Conservation (phyloP, 2,113 vertebrate genomes). For the Petromus typicus region DNA sequence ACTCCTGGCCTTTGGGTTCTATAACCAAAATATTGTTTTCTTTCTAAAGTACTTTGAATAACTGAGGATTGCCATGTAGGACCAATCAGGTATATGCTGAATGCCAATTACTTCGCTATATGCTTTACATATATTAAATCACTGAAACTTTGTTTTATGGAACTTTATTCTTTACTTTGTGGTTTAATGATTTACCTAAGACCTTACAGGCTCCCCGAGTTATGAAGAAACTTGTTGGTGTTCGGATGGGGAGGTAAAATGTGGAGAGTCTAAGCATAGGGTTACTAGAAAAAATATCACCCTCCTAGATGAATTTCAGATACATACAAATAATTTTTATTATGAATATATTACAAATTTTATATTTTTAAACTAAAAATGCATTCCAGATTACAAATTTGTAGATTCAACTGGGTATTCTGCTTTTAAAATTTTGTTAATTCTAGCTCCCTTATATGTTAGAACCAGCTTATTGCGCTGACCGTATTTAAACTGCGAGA, state of each 20-base stretch:
- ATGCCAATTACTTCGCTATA: not conserved
- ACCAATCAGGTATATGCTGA: not conserved
- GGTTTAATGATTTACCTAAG: not conserved
- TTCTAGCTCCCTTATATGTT: not conserved
- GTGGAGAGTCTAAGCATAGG: not conserved
- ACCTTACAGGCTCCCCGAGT: not conserved
- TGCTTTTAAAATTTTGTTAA: conserved; percentile 25
- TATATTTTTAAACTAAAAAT: not conserved
- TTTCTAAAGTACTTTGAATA: conserved; percentile 8
- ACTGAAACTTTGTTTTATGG: not conserved
- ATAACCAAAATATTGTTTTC: not conserved
- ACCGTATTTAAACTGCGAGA: not conserved
- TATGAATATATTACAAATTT: not conserved
- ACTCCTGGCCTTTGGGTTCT: not conserved
- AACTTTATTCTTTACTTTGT: not conserved
- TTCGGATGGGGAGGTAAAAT: conserved; percentile 8
- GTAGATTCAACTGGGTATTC: not conserved
- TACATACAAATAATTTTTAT: conserved; percentile 19
- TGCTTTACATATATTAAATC: not conserved
- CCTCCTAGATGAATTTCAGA: not conserved
- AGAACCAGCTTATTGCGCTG: not conserved
- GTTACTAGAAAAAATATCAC: not conserved
- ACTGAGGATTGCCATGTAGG: not conserved
- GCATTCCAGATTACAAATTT: conserved; percentile 36
- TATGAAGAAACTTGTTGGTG: not conserved